phyloP scores from a whole-genome alignment of 2,113 vertebrate species.

The Bothrops jararaca region DNA sequence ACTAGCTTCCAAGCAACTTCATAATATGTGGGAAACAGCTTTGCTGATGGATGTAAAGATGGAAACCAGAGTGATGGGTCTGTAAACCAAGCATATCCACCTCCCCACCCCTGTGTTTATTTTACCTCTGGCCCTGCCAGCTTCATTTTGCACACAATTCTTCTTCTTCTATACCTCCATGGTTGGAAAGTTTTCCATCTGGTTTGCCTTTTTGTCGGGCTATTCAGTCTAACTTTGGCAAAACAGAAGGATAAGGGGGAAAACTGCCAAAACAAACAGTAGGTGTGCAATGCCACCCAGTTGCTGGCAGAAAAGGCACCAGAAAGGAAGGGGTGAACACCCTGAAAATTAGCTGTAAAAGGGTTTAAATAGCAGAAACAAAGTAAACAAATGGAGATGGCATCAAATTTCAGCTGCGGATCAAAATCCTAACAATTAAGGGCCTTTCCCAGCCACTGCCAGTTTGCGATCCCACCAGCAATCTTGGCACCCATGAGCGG shows the following conservation, averaged over 20 bases:
- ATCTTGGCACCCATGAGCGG: background rate
- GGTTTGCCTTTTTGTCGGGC: constrained; percentile 2
- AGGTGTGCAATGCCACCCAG: background rate
- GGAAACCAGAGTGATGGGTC: background rate
- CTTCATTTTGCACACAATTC: background rate
- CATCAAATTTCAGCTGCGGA: background rate
- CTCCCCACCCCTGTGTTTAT: constrained; percentile 6
- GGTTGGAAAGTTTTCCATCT: background rate
- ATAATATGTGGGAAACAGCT: constrained; percentile 16
- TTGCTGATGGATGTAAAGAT: background rate
- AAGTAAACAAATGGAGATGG: background rate
- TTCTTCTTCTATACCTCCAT: background rate
- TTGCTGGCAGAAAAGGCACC: background rate
- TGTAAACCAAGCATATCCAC: background rate
- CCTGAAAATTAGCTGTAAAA: background rate
- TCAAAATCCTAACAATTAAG: background rate
- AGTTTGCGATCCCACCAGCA: background rate
- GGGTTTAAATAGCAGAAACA: background rate
- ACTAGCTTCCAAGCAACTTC: background rate
- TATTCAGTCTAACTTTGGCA: background rate
- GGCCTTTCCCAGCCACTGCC: background rate
- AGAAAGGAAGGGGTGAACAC: background rate
- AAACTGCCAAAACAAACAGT: background rate
- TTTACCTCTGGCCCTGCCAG: constrained; percentile 10
- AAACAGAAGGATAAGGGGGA: background rate